Conservation (phyloP, 2,113 vertebrate genomes). For the Pontoporia blainvillei region DNA sequence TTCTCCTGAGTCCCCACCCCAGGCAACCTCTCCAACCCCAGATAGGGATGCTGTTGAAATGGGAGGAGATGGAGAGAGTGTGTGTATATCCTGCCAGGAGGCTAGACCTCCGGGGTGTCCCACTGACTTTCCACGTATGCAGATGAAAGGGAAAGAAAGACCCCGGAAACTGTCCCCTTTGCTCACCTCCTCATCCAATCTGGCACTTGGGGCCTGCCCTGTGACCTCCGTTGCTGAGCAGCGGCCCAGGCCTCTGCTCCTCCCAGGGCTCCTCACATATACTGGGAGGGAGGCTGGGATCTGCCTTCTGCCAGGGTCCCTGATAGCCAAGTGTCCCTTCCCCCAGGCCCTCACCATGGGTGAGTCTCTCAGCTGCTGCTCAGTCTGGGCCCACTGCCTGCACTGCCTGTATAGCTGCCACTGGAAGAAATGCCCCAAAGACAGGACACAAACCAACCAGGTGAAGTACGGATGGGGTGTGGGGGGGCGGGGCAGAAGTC, state of each 20-base stretch:
- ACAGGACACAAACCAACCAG: slow-evolving; percentile 77
- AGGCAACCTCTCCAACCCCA: not conserved
- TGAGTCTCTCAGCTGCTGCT: slow-evolving; percentile 48
- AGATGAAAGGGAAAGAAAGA: not conserved
- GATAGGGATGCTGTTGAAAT: not conserved
- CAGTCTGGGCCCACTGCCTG: slow-evolving; percentile 71
- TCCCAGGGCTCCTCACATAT: not conserved
- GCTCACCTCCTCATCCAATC: not conserved
- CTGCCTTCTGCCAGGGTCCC: slow-evolving; percentile 13
- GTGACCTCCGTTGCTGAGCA: not conserved
- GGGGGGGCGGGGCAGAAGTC: not conserved
- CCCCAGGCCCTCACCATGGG: slow-evolving; percentile 67
- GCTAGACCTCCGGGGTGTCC: not conserved
- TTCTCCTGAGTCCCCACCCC: not conserved
- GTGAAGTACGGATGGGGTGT: slow-evolving; percentile 44
- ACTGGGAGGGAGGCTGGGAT: not conserved
- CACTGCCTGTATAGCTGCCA: slow-evolving; percentile 82
- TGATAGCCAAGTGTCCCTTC: not conserved
- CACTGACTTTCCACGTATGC: not conserved
- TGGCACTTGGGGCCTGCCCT: not conserved
- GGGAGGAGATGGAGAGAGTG: not conserved
- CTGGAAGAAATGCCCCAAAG: slow-evolving; percentile 73
- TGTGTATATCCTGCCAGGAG: not conserved
- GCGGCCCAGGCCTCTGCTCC: not conserved
- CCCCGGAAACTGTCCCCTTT: not conserved